phyloP scores from a whole-genome alignment of 2,113 vertebrate species.

The Herpetotheres cachinnans region DNA sequence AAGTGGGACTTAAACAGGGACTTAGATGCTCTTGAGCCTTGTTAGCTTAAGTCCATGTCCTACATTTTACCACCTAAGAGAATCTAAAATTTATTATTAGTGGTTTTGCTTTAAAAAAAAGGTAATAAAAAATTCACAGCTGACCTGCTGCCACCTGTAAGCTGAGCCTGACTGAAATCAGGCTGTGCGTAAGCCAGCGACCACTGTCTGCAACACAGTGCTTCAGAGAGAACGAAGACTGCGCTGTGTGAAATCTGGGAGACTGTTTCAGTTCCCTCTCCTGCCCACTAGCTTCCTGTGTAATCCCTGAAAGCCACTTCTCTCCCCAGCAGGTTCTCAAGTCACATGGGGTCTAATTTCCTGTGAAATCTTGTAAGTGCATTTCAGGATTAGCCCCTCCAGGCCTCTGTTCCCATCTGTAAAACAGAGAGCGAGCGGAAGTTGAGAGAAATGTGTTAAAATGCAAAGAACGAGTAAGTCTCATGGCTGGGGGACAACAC shows the following conservation, averaged over 20 bases:
- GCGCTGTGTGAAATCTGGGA: background rate
- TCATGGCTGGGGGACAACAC: background rate
- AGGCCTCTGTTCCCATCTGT: background rate
- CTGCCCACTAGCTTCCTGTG: background rate
- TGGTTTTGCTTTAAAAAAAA: background rate
- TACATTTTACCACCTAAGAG: background rate
- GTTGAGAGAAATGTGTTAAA: background rate
- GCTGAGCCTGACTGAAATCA: rapidly evolving
- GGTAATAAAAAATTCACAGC: background rate
- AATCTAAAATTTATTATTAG: background rate
- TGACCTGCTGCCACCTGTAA: background rate
- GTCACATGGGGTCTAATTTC: background rate
- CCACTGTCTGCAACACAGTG: rapidly evolving
- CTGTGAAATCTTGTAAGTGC: background rate
- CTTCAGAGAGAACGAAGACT: background rate
- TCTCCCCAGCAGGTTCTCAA: background rate
- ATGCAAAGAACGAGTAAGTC: background rate
- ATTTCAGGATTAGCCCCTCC: background rate
- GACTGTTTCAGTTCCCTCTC: background rate
- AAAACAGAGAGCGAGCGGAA: background rate
- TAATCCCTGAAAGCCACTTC: background rate
- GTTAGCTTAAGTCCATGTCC: background rate
- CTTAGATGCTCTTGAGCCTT: background rate
- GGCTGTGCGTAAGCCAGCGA: background rate
- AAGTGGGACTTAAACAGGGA: background rate